Evolutionary conservation across 2,888 invertebrate species (phyloP), one percentile per base, ranked within the genome.

Genomic region (Drosophila mercatorum): DNA sequence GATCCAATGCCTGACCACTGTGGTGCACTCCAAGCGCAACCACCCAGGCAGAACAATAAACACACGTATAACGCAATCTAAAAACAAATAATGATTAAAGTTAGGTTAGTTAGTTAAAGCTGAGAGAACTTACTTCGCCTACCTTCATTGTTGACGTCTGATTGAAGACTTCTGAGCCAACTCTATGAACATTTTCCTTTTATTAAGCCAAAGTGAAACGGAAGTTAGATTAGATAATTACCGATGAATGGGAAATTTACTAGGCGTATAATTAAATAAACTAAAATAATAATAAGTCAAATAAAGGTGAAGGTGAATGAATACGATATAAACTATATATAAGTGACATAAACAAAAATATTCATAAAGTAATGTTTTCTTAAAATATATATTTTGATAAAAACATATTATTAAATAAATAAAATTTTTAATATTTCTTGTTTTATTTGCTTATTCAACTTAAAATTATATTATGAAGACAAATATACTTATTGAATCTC

Each of bases 131-230:
- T 34, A n/a, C 17, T 46, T 8, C n/a, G 56, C 59, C 34, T 31
- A 83, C 83, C 88, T 87, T 81, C 89, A 87, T 83, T 44, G 79
- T 44, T 74, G 63, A 44, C 26, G 40, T 41, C 12, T 46, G 51
- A 71, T 53, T 68, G 40, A 51, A 34, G 60, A 52, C 49, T 67
- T 49, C 4, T 1, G 63, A 69, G 17, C 31, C 44, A 52, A 22
- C 44, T 36, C 17, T 31, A 46, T 41, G 34, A n/a, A 36, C 56
- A 63, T 71, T 40, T 49, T 40, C 47, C 55, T 81, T 87, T 72
- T 89, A 89, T 84, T 60, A 69, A 40, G 44, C 17, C 11, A 17
- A 46, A 60, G 28, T 52, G 31, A 61, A 76, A 68, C 73, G 90
- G 90, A 83, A 89, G 70, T 73, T 11, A n/a, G 34, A 17, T 40